Percentiles rank a stretch among this genome's conserved stretches.
Conservation (phyloP, 2,888 invertebrate species). For the Drosophila tripunctata region DNA sequence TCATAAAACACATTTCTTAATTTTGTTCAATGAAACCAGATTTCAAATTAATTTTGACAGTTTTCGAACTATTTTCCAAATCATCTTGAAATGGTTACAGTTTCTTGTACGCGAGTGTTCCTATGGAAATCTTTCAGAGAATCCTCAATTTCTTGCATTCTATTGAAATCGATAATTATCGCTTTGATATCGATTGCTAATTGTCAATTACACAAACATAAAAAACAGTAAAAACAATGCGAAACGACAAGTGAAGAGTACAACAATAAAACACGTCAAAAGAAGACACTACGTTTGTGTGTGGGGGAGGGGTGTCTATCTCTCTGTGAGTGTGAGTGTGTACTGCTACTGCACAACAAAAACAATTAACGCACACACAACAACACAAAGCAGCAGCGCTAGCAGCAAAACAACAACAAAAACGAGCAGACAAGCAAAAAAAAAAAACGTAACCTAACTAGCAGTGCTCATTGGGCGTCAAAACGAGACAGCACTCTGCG, state of each 20-base stretch:
- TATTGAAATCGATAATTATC: slow-evolving; percentile 5
- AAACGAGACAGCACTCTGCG: slow-evolving; percentile 57
- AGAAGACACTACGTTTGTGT: slow-evolving; percentile 22
- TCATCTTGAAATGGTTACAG: not conserved
- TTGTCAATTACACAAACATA: slow-evolving; percentile 15
- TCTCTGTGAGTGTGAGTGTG: slow-evolving; percentile 19
- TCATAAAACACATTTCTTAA: slow-evolving; percentile 13
- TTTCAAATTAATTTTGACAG: not conserved
- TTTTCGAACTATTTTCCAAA: not conserved
- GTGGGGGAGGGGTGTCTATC: slow-evolving; percentile 6
- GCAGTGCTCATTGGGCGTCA: slow-evolving; percentile 62
- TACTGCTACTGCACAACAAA: slow-evolving; percentile 39
- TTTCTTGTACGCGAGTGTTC: no score
- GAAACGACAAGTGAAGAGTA: slow-evolving; percentile 37
- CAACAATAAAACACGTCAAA: slow-evolving; percentile 50
- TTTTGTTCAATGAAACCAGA: slow-evolving; percentile 8
- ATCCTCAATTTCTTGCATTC: not conserved
- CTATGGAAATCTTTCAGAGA: not conserved
- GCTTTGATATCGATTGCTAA: slow-evolving; percentile 4
- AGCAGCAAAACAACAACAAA: slow-evolving; percentile 17
- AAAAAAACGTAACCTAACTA: slow-evolving; percentile 42
- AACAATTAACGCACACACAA: slow-evolving; percentile 58
- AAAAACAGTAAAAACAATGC: slow-evolving; percentile 7
- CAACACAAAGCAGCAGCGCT: slow-evolving; percentile 40
- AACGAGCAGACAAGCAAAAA: slow-evolving; percentile 21